Conservation (phyloP, 2,888 invertebrate genomes). For the Nymphalis urticae region DNA sequence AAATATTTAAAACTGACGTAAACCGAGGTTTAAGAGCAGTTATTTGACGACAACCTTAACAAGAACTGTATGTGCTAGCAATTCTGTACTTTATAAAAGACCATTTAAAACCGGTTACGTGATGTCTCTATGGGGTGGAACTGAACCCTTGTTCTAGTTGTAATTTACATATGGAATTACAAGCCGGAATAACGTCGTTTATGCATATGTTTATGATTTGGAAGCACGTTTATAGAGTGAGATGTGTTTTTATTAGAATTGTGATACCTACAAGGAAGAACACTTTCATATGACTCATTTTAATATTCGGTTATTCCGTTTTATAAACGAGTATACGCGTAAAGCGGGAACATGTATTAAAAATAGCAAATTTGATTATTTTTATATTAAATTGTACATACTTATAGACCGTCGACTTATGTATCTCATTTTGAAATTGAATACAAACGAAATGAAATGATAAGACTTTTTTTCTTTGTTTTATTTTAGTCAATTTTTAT, state of each 20-base stretch:
- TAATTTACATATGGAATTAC: constrained; percentile 81
- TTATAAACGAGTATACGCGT: neutral
- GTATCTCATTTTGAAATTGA: no score
- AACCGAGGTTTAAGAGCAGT: constrained; percentile 59
- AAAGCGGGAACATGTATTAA: no score
- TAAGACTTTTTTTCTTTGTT: no score
- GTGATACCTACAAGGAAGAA: neutral
- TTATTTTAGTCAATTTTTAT: no score
- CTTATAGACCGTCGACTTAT: no score
- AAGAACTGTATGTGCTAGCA: constrained; percentile 39
- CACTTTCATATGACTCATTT: neutral
- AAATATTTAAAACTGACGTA: constrained; percentile 72
- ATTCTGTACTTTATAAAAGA: constrained; percentile 38
- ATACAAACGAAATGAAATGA: no score
- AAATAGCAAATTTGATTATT: no score
- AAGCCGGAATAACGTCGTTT: constrained; percentile 69
- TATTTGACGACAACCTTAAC: constrained; percentile 45
- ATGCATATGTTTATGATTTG: constrained; percentile 63
- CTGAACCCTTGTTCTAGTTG: constrained; percentile 70
- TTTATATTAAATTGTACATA: no score
- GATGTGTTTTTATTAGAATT: constrained; percentile 39
- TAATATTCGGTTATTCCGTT: neutral
- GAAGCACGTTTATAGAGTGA: constrained; percentile 40
- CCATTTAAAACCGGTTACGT: constrained; percentile 48
- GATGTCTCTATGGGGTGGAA: constrained; percentile 68